A percentile compares a stretch with the other conserved stretches of the same genome.
Conservation (phyloP, 2,113 vertebrate species). For the Cyanistes caeruleus region DNA sequence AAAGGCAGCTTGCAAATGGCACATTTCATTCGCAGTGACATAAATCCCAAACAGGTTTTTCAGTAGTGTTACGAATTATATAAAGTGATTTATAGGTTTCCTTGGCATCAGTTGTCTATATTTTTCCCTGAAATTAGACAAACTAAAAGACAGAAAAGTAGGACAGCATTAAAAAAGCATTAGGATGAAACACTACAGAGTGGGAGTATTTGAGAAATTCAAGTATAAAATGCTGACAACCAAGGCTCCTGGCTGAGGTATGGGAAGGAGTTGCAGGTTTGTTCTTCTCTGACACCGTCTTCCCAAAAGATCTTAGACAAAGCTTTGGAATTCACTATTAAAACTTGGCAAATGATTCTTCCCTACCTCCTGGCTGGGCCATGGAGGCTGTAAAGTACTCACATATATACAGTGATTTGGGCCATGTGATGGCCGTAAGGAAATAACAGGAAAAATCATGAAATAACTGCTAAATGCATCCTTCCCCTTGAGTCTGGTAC, state of each 20-base stretch:
- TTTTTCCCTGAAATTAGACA: not conserved
- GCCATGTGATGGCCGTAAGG: not conserved
- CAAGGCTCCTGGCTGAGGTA: not conserved
- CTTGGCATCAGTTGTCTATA: not conserved
- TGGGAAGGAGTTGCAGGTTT: not conserved
- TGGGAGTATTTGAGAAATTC: not conserved
- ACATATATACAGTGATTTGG: not conserved
- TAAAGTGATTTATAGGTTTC: conserved; percentile 36
- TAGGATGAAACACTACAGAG: not conserved
- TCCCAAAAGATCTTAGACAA: not conserved
- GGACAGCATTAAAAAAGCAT: conserved; percentile 17
- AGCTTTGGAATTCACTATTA: not conserved
- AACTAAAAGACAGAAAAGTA: conserved; percentile 24
- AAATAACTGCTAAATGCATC: not conserved
- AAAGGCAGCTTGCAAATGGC: not conserved
- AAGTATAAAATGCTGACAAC: not conserved
- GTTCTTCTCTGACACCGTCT: not conserved
- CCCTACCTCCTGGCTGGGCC: not conserved
- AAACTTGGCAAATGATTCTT: not conserved
- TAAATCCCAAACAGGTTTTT: conserved; percentile 36
- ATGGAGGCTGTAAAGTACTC: not conserved
- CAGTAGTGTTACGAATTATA: not conserved
- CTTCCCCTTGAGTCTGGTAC: not conserved
- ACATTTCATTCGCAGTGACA: not conserved
- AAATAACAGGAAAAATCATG: not conserved